Evolutionary conservation across 2,797 vertebrate species (phyloP).

Genomic region (Eulemur albifrons): DNA sequence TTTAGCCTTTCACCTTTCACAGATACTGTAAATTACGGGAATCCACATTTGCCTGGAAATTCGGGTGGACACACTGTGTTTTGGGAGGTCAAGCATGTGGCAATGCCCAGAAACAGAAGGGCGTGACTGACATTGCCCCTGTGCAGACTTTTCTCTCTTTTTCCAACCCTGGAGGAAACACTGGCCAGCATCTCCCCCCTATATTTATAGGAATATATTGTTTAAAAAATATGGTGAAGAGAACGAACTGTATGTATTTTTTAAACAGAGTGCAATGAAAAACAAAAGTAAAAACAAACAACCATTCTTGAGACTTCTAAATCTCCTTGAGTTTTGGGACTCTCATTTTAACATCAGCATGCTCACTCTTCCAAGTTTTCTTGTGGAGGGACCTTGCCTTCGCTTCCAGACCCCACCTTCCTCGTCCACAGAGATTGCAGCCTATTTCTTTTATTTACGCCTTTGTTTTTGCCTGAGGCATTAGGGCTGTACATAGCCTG

Average conservation of each 20-base stretch:
- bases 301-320: neutral
- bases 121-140: neutral
- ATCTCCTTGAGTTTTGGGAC: neutral
- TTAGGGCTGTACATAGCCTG: neutral
- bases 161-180: neutral
- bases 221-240: neutral
- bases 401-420: neutral
- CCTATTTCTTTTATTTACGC: neutral
- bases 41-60: neutral
- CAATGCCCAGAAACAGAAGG: neutral
- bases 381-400: neutral
- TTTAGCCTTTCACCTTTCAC: neutral
- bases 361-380: neutral
- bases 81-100: neutral
- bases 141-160: fast-evolving
- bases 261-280: neutral
- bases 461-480: conserved; percentile 17
- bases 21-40: neutral
- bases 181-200: neutral
- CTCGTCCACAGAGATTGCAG: neutral
- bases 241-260: neutral
- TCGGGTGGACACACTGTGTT: neutral
- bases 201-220: neutral
- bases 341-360: neutral
- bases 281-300: neutral